Conservation (phyloP, 2,797 vertebrate species). For the Hephaestus fuliginosus region DNA sequence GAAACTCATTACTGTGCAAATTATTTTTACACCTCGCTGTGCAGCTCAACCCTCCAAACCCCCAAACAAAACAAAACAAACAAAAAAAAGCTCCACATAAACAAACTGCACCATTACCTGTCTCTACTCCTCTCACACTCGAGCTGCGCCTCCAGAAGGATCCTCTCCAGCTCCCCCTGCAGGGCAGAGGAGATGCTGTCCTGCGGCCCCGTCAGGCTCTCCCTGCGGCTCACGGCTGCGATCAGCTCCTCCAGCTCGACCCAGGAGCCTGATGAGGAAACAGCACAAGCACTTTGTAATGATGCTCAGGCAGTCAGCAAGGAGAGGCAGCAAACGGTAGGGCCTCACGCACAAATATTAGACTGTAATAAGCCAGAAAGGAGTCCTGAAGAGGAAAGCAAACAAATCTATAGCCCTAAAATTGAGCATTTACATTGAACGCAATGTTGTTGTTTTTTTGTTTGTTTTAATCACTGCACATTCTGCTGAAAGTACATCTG, state of each 20-base stretch:
- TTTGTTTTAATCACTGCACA: too few relatives aligned
- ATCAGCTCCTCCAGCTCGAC: conserved; percentile 85
- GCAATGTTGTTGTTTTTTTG: background rate
- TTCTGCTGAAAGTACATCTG: background rate
- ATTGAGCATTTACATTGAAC: background rate
- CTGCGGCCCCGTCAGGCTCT: conserved; percentile 77
- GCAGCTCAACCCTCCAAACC: background rate
- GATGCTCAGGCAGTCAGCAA: conserved; percentile 8
- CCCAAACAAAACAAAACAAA: conserved; percentile 29
- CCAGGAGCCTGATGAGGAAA: conserved; percentile 82
- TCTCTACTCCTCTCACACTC: conserved; percentile 84
- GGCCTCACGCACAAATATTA: background rate
- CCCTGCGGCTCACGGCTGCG: conserved; percentile 75
- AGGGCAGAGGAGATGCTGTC: conserved; percentile 78
- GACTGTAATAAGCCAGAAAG: conserved; percentile 8
- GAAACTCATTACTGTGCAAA: conserved; percentile 54
- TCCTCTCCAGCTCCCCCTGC: conserved; percentile 86
- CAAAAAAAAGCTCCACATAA: conserved; percentile 9
- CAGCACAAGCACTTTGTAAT: conserved; percentile 1
- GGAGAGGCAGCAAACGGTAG: background rate
- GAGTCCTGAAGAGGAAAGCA: conserved; percentile 4
- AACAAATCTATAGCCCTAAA: conserved; percentile 9
- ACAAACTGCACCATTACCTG: conserved; percentile 62
- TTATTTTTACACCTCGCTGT: conserved; percentile 36
- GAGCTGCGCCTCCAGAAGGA: conserved; percentile 85